Conservation (phyloP, 2,113 vertebrate species). For the Pionites leucogaster region DNA sequence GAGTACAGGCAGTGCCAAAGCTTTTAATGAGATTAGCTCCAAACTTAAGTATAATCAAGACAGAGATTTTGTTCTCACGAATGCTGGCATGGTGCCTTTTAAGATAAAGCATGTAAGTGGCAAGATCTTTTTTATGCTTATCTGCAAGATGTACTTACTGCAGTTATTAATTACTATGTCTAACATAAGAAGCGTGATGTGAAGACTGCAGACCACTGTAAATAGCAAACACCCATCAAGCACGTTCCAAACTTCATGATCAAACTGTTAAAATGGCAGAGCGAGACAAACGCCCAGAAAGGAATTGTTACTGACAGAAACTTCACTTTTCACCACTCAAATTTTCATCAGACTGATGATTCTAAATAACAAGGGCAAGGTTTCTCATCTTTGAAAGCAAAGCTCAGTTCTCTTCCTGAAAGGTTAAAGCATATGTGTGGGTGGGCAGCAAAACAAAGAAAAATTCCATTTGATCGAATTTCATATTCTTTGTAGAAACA, state of each 20-base stretch:
- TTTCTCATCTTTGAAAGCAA: not conserved
- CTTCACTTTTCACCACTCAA: not conserved
- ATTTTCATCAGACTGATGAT: not conserved
- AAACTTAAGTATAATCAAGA: not conserved
- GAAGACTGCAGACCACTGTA: not conserved
- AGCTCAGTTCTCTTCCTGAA: not conserved
- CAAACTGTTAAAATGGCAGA: not conserved
- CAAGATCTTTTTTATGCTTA: not conserved
- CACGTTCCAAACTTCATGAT: not conserved
- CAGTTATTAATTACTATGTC: not conserved
- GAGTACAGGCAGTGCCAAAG: not conserved
- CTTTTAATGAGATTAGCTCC: not conserved
- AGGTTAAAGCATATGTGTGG: not conserved
- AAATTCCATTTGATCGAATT: not conserved
- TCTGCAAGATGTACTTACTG: not conserved
- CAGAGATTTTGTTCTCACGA: not conserved
- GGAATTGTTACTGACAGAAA: not conserved
- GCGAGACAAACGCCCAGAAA: not conserved
- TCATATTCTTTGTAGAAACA: not conserved
- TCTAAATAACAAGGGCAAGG: not conserved
- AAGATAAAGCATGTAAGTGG: not conserved
- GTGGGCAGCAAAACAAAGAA: not conserved
- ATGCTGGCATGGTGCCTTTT: not conserved
- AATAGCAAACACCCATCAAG: not conserved
- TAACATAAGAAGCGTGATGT: not conserved